A percentile compares a stretch with the other conserved stretches of the same genome.
phyloP scores from a whole-genome alignment of 2,113 vertebrate genomes.

The Muntiacus muntjak region DNA sequence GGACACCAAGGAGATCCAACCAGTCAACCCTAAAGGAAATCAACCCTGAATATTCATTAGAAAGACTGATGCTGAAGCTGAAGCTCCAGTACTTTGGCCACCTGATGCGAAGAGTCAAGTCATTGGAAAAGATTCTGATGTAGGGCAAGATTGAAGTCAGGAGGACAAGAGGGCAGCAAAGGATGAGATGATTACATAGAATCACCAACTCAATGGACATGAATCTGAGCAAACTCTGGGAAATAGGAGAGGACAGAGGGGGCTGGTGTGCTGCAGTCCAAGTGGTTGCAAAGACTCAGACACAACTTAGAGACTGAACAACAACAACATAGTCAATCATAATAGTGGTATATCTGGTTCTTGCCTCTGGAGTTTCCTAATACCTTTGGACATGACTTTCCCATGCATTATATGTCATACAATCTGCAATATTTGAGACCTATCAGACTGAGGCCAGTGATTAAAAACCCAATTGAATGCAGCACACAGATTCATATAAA shows the following conservation, averaged over 20 bases:
- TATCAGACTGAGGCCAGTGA: background rate
- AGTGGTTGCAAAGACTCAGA: background rate
- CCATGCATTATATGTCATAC: background rate
- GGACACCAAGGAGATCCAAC: background rate
- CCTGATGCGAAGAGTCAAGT: background rate
- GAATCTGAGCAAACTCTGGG: background rate
- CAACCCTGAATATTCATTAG: background rate
- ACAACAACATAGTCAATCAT: background rate
- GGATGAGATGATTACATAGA: background rate
- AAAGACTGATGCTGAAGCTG: background rate
- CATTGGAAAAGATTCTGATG: background rate
- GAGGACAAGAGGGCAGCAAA: background rate
- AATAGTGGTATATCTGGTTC: background rate
- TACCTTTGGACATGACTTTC: background rate
- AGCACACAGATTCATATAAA: background rate
- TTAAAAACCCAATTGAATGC: background rate
- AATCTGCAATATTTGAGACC: background rate
- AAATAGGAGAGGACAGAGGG: background rate
- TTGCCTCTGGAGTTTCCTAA: background rate
- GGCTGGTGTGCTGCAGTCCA: background rate
- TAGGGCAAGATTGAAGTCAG: background rate
- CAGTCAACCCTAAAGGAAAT: background rate
- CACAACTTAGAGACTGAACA: background rate
- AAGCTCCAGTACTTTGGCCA: background rate
- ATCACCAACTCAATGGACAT: background rate